Evolutionary conservation across 2,113 vertebrate genomes (phyloP).

Genomic region (Leucoraja erinaceus): DNA sequence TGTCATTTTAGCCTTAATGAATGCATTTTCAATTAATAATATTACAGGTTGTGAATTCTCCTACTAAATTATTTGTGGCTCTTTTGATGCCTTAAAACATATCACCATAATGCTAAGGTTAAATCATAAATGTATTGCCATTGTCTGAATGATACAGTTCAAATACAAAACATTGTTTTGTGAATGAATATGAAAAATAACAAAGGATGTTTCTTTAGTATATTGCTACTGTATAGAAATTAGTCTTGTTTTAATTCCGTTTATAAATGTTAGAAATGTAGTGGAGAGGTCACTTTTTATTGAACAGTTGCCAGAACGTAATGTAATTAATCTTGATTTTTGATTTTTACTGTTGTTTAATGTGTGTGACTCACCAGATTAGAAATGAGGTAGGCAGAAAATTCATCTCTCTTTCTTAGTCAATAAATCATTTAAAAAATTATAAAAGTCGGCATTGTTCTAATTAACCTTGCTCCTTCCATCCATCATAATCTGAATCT

Average conservation of each 20-base stretch:
- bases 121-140: not conserved
- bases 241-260: not conserved
- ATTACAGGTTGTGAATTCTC: not conserved
- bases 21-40: not conserved
- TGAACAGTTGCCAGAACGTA: not conserved
- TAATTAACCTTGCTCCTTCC: not conserved
- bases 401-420: not conserved
- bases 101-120: not conserved
- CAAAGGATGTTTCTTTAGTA: not conserved
- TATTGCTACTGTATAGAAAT: not conserved
- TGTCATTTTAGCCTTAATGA: not conserved
- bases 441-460: not conserved
- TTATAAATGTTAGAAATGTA: no score
- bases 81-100: not conserved
- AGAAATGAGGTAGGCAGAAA: not conserved
- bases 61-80: not conserved
- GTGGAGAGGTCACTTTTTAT: not conserved
- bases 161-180: no score
- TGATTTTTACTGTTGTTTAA: not conserved
- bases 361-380: not conserved
- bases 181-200: not conserved
- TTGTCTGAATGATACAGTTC: not conserved
- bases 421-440: conserved; percentile 28
- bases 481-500: not conserved
- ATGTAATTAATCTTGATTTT: conserved; percentile 12